Base-by-base conservation (phyloP, 2,888 invertebrate species). In the Adelognathus sp. region DNA sequence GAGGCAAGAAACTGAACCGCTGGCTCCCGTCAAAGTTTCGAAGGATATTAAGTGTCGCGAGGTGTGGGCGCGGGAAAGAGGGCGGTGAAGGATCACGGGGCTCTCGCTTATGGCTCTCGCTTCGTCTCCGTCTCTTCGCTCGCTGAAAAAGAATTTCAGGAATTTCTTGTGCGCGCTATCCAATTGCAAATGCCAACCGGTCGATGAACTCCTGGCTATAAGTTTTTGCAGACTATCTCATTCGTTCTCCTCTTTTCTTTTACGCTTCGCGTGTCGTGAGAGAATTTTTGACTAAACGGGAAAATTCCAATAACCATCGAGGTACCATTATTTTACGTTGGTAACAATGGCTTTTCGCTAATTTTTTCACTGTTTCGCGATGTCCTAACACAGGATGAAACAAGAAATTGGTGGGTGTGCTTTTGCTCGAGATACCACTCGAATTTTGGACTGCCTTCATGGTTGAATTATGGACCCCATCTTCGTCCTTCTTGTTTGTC, bases 11-110 rank as follows among this genome's bases (percentile, higher is more conserved):
- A 14, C 33, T 6, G 33, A 33, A 27, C 14, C 14, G 58, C 4
- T 21, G 46, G 21, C 3, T 14, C 52, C 11, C 71, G 52, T 72
- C 61, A 29, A 63, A 72, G 63, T 63, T 54, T 72, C 39, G 54
- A 72, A 54, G 52, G 63, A 52, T 63, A 72, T 72, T 44, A 63
- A 63, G 71, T 72, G 63, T 63, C 33, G 14, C 36, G 46, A 11
- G 46, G 21, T 21, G 33, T 18, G 36, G 16, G 1, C n/a, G 3
- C 21, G 16, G 4, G 27, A 9, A 7, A 14, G 14, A 21, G 33
- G 27, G 21, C 50, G 50, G n/a, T 56, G 75, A 44, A 56, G 27
- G 18, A 75, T 60, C 50, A 7, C 7, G 21, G 41, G 29, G 11
- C 7, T 39, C 33, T 52, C n/a, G 14, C 41, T 7, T 56, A 41